A percentile compares a stretch with the other conserved stretches of the same genome.
Evolutionary conservation across 2,113 vertebrate genomes (phyloP).

Genomic region (Syngnathus floridae): DNA sequence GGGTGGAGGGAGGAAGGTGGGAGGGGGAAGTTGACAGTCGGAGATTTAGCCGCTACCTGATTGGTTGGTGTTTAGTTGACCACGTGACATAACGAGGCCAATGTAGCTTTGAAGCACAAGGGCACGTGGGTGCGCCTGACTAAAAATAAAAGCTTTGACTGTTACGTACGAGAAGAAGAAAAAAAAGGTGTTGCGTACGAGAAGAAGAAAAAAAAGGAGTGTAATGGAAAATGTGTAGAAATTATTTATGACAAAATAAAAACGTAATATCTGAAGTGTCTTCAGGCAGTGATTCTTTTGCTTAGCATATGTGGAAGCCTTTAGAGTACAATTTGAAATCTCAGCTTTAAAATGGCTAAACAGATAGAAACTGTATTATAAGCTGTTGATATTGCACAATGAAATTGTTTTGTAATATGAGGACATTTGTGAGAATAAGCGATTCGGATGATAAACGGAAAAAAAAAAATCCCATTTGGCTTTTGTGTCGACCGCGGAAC

Average conservation of each 20-base stretch:
- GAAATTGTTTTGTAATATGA: too few relatives aligned
- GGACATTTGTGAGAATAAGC: too few relatives aligned
- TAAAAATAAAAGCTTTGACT: conserved; percentile 7
- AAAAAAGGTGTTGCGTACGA: not conserved
- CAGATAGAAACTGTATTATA: too few relatives aligned
- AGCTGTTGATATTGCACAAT: too few relatives aligned
- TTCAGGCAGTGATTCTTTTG: too few relatives aligned
- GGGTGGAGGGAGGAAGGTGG: not conserved
- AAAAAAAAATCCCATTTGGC: not conserved
- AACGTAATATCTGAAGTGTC: too few relatives aligned
- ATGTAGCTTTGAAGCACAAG: not conserved
- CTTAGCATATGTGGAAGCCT: too few relatives aligned
- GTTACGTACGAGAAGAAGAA: not conserved
- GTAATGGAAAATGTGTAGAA: too few relatives aligned
- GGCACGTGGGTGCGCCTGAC: conserved; percentile 11
- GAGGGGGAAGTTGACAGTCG: conserved; percentile 47
- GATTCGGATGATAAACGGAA: too few relatives aligned
- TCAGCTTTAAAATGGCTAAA: too few relatives aligned
- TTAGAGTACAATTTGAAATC: too few relatives aligned
- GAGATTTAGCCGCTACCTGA: conserved; percentile 26
- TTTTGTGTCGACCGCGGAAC: conserved; percentile 12
- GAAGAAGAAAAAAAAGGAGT: not conserved
- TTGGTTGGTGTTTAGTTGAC: conserved; percentile 21
- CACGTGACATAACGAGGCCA: conserved; percentile 42
- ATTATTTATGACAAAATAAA: too few relatives aligned